Conservation (phyloP, 2,113 vertebrate species). For the Albula goreensis region DNA sequence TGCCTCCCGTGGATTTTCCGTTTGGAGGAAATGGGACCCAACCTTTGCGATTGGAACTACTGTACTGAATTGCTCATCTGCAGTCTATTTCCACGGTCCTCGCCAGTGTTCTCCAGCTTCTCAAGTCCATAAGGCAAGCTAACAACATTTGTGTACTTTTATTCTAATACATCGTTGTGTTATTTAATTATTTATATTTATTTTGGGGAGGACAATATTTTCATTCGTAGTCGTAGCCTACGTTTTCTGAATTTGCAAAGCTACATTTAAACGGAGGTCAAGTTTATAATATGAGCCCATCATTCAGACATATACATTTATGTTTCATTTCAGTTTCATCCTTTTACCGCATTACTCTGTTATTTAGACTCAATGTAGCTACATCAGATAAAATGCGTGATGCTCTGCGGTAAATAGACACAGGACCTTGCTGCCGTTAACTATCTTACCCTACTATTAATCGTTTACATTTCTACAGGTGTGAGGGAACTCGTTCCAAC, state of each 20-base stretch:
- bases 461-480: constrained; percentile 5
- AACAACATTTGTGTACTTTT: background rate
- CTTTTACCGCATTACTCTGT: constrained; percentile 4
- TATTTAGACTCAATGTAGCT: background rate
- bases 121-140: constrained; percentile 23
- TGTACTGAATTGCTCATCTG: constrained; percentile 11
- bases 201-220: background rate
- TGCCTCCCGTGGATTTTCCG: constrained; percentile 46
- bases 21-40: constrained; percentile 37
- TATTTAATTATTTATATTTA: background rate
- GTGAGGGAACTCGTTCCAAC: background rate
- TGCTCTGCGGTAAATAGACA: constrained; percentile 21
- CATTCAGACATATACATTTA: background rate
- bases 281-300: background rate
- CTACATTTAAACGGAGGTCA: constrained; percentile 11
- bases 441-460: background rate
- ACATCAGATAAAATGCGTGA: background rate
- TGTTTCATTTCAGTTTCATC: background rate
- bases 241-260: background rate
- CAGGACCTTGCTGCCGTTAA: background rate
- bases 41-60: constrained; percentile 37
- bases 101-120: background rate
- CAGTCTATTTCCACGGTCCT: background rate
- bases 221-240: background rate
- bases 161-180: background rate